Evolutionary conservation across 2,113 vertebrate species (phyloP), one percentile per base, ranked within the genome.

Genomic region (Tursiops truncatus): DNA sequence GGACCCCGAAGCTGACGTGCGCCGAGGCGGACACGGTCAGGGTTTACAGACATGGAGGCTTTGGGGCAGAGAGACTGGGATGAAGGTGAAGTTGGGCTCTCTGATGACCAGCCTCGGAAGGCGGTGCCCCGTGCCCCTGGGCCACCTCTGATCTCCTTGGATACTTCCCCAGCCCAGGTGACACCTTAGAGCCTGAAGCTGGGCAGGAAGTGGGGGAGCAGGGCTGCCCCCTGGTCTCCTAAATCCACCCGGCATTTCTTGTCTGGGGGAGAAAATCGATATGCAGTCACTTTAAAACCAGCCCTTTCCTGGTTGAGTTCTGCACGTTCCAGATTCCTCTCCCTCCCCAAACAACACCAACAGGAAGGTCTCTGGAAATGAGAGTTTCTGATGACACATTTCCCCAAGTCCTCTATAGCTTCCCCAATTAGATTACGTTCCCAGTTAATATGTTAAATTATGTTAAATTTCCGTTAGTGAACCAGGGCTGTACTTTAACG

Each of bases 21-120:
- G 6, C 2, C 0, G 26, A 63, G 38, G 6, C 1, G 0, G 11
- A 14, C 1, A 10, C 1, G 1, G 17, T 5, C 25, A 6, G 79
- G 36, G 13, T 11, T 17, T 2, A n/a, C 8, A 41, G 7, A 50
- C 4, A 33, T 1, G 6, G 26, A 14, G 0, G 62, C 67, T 20
- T 60, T 1, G 0, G 25, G 89, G 23, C 44, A 26, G 62, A 38
- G 67, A n/a, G 8, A 0, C 12, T 0, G 11, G 67, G 1, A 5
- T 0, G 33, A n/a, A 50, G 68, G 1, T 5, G 1, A n/a, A 33
- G 23, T 0, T 6, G 56, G 20, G 33, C 6, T 73, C 82, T 53
- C 33, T 2, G 36, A 53, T 14, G 70, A 20, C 17, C 2, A 0
- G 15, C 28, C 26, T 36, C 6, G 0, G 74, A 38, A 56, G 58